phyloP scores from a whole-genome alignment of 2,797 vertebrate species.

The Garrulus glandarius region DNA sequence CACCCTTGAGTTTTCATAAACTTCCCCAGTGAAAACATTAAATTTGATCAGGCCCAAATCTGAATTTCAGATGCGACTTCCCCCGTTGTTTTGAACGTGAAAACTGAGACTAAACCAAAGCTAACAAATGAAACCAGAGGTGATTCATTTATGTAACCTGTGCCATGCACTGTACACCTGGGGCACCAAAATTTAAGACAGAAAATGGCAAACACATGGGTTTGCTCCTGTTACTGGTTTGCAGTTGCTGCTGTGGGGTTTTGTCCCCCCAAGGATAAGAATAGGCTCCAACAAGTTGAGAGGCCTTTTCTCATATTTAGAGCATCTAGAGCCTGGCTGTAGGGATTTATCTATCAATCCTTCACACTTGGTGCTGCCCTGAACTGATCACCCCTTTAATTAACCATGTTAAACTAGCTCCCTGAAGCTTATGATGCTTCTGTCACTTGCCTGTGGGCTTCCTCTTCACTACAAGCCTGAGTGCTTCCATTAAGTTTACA shows the following conservation, averaged over 20 bases:
- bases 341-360: slow-evolving; percentile 31
- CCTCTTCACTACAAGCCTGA: slow-evolving; percentile 38
- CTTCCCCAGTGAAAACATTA: not conserved
- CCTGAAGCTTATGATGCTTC: slow-evolving; percentile 52
- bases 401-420: slow-evolving; percentile 56
- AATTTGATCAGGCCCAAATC: not conserved
- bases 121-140: not conserved
- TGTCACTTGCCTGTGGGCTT: slow-evolving; percentile 34
- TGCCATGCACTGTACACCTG: not conserved
- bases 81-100: not conserved
- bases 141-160: not conserved
- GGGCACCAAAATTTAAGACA: not conserved
- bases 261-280: fast-evolving
- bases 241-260: not conserved
- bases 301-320: not conserved
- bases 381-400: slow-evolving; percentile 61
- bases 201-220: not conserved
- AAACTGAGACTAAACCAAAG: not conserved
- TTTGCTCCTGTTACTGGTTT: not conserved
- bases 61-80: not conserved
- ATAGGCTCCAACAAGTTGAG: not conserved
- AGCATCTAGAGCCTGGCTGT: not conserved
- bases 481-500: slow-evolving; percentile 56
- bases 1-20: not conserved
- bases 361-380: slow-evolving; percentile 23